Conservation (phyloP, 1,140 invertebrate genomes). For the Drosophila pandora region DNA sequence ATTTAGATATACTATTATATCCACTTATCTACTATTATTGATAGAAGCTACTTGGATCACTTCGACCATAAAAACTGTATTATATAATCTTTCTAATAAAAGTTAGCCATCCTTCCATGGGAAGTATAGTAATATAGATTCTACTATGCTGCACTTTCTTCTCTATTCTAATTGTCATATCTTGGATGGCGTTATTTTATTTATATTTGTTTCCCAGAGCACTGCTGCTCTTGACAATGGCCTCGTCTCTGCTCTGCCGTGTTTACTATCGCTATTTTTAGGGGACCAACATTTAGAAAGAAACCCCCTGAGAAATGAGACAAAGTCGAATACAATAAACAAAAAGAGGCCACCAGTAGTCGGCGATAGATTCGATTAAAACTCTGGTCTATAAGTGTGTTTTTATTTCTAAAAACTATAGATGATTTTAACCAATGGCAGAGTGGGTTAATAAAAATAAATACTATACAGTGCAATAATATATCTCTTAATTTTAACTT, state of each 20-base stretch:
- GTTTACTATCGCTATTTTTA: slow-evolving; percentile 74
- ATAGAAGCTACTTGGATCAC: too few species aligned
- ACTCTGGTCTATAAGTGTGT: slow-evolving; percentile 15
- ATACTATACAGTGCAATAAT: too few species aligned
- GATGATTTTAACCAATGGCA: slow-evolving; percentile 39
- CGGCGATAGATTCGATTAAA: slow-evolving; percentile 52
- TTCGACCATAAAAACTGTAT: too few species aligned
- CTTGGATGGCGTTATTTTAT: slow-evolving; percentile 30
- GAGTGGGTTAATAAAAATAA: slow-evolving; percentile 45
- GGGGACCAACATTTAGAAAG: slow-evolving; percentile 50
- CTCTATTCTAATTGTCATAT: slow-evolving; percentile 29
- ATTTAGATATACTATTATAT: too few species aligned
- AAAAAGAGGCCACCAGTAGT: slow-evolving; percentile 41
- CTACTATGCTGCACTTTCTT: not conserved
- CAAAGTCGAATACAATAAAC: slow-evolving; percentile 60
- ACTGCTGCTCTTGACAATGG: slow-evolving; percentile 66
- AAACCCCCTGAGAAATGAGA: slow-evolving; percentile 44
- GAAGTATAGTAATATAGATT: too few species aligned
- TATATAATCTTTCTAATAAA: too few species aligned
- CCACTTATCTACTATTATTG: too few species aligned
- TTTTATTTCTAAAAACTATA: not conserved
- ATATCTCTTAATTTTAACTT: slow-evolving; percentile 55
- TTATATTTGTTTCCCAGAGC: slow-evolving; percentile 15
- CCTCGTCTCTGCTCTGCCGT: slow-evolving; percentile 44
- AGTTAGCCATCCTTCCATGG: too few species aligned